Conservation (phyloP, 2,888 invertebrate genomes). For the Xiphydria camelus region DNA sequence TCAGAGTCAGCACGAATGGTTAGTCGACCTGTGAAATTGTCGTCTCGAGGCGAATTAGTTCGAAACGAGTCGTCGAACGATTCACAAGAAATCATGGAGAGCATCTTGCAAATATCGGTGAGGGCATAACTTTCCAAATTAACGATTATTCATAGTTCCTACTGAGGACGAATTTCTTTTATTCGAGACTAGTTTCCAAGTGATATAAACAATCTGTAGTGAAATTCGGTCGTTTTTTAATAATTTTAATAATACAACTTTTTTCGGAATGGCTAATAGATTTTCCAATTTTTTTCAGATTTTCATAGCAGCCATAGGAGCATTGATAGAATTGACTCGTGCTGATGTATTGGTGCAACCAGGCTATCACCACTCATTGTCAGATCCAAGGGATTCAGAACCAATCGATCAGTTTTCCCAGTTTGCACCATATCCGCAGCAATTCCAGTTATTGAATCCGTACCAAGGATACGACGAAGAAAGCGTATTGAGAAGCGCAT, state of each 20-base stretch:
- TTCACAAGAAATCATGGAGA: background rate
- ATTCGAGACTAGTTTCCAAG: background rate
- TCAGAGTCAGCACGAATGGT: background rate
- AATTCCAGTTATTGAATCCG: slow-evolving; percentile 11
- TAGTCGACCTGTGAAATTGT: background rate
- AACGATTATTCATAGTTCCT: too few relatives aligned
- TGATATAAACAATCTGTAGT: background rate
- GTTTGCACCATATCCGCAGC: slow-evolving; percentile 11
- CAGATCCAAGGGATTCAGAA: background rate
- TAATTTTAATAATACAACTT: too few relatives aligned
- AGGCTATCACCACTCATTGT: slow-evolving; percentile 26
- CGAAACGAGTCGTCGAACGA: background rate
- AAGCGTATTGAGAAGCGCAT: too few relatives aligned
- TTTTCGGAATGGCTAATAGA: too few relatives aligned
- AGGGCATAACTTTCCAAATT: too few relatives aligned
- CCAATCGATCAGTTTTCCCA: too few relatives aligned
- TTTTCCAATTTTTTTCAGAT: too few relatives aligned
- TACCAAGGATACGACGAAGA: too few relatives aligned
- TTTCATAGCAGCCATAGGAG: too few relatives aligned
- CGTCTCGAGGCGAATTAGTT: background rate
- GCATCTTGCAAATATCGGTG: background rate
- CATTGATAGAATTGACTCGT: too few relatives aligned
- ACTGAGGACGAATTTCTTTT: background rate
- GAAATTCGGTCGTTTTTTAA: too few relatives aligned
- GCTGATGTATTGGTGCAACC: slow-evolving; percentile 35